Base-by-base conservation (phyloP, 2,797 vertebrate genomes). In the Sebastes hubbsi region DNA sequence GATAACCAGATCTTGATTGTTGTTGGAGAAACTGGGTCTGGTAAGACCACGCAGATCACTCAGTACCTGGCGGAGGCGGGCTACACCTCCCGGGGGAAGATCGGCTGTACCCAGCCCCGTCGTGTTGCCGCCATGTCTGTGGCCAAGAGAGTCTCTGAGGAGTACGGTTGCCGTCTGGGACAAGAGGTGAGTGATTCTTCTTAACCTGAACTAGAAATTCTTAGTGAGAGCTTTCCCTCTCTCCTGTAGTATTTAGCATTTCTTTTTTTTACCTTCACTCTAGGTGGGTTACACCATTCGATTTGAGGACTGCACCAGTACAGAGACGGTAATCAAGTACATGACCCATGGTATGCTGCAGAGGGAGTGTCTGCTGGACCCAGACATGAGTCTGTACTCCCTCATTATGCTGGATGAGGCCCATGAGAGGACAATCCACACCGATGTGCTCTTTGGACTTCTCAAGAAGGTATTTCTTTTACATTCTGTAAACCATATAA, bases 1-100 rank as follows among this genome's bases (percentile, higher is more conserved):
- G 98, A 99, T 86, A 99, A 99, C 88, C 99, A 99, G 95, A 99
- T 99, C 87, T 90, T 99, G 81, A 99, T 99, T 54, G 98, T 99
- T 20, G 99, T 99, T 8, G 98, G 98, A 61, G 99, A 99, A 91
- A 99, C 99, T 0, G 98, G 99, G 20, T 99, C 99, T 18, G 98
- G 99, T 27, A 99, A 99, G 85, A 99, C 99, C 60, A 99, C 99
- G 0, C 98, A 99, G 94, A 99, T 99, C 87, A 99, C 98, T 2
- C 98, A 99, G 30, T 99, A 99, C 93, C 94, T 99, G 90, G 98
- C 98, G 0, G 99, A 99, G 91, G 99, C 98, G 0, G 98, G 98
- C 4, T 99, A 99, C 73, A 99, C 98, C 2, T 95, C 97, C 1
- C 89, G 98, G 54, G 99, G 99, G 34, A 99, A 99, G 95, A 99